Conservation (phyloP, 23 tunicate genomes). For the Styela plicata region DNA sequence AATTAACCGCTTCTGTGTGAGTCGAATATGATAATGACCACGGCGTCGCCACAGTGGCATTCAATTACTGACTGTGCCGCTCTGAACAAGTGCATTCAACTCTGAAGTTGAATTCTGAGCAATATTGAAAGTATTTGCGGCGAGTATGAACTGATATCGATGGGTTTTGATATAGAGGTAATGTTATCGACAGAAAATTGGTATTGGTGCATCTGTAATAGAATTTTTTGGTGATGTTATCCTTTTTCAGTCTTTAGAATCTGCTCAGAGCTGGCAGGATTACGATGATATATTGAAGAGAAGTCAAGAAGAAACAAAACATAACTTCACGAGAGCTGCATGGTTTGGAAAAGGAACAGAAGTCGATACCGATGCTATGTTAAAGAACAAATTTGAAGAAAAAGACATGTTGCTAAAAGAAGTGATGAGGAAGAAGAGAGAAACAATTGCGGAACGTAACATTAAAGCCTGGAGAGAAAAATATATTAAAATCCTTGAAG, state of each 20-base stretch:
- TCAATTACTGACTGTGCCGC: too few relatives aligned
- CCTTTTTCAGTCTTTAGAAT: background rate
- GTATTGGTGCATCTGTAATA: too few relatives aligned
- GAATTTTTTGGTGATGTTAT: too few relatives aligned
- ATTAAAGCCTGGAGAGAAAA: background rate
- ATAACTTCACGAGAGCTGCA: background rate
- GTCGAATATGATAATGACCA: too few relatives aligned
- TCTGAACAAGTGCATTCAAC: too few relatives aligned
- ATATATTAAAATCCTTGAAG: background rate
- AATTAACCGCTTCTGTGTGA: too few relatives aligned
- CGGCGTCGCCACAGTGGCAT: too few relatives aligned
- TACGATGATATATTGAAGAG: background rate
- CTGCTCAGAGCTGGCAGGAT: background rate
- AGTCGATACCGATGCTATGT: background rate
- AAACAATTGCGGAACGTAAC: background rate
- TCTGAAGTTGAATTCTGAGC: too few relatives aligned
- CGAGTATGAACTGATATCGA: too few relatives aligned
- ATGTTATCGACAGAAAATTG: too few relatives aligned
- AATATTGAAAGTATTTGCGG: too few relatives aligned
- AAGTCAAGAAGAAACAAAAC: background rate
- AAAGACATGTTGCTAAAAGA: background rate
- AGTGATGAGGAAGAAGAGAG: background rate
- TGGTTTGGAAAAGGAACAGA: background rate
- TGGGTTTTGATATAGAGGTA: too few relatives aligned
- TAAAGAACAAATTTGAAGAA: background rate